Base-by-base conservation (phyloP, 2,888 invertebrate genomes). In the Lasioglossum leucozonium region DNA sequence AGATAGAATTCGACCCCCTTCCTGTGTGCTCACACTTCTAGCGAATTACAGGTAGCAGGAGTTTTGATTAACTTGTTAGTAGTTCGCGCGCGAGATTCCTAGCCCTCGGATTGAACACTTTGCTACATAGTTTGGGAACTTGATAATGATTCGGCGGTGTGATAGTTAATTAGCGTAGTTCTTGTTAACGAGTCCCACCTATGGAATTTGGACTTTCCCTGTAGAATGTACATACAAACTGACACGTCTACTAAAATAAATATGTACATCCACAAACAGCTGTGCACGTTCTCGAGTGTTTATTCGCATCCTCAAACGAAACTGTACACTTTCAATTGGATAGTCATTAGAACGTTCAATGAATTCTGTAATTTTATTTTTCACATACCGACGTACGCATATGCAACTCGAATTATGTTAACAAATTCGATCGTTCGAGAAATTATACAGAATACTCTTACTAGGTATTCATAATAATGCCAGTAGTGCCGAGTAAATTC, bases 21-120 rank as follows among this genome's bases (percentile, higher is more conserved):
- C 6, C 62, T 34, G 16, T 34, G 18, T 18, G 18, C 16, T 65
- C 30, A 34, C 62, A 67, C 37, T 18, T 67, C 67, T 34, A 34
- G 4, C 26, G 47, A 67, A 34, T 44, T 18, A 77, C 37, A 37
- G 34, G 76, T 37, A 47, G 22, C 18, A 47, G 37, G 37, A 77
- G 67, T 77, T 47, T 26, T 10, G 47, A 34, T 51, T 77, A 77
- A 67, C 77, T 77, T 37, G 77, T 77, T 77, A 77, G 67, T 77
- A 67, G 26, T 67, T 67, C 3, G 18, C 47, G 18, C 47, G 16
- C n/a, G 10, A 47, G n/a, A 67, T 22, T 40, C 67, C 44, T 69
- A 26, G 34, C 37, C 67, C 67, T 67, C 37, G 26, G 47, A 77
- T 67, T 44, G 18, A 5, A 47, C 18, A 34, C n/a, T 37, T 37